These are phyloP conservation scores for Rotaria sp. DNA, from an alignment of 2,888 invertebrate genomes.

Conservation along the genomic window DNA sequence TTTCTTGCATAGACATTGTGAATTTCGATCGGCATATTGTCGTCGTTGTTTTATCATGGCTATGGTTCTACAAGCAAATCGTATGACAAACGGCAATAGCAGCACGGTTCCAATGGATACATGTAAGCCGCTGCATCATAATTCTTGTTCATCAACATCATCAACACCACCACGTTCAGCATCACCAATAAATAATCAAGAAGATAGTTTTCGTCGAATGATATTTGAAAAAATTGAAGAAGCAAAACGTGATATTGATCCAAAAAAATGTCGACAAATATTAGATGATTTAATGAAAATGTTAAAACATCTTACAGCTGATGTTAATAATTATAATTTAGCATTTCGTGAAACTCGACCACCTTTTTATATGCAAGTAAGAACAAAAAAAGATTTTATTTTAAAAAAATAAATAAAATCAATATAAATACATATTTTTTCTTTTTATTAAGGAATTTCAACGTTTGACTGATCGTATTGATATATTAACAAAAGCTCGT, in stretches of 20 bases:
- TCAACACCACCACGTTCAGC: neutral
- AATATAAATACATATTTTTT: too few relatives aligned
- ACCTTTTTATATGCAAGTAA: slow-evolving; percentile 22
- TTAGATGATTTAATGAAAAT: slow-evolving; percentile 6
- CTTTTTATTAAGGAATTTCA: neutral
- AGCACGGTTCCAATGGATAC: neutral
- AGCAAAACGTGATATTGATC: neutral
- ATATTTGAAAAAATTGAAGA: slow-evolving; percentile 12
- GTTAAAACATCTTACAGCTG: neutral
- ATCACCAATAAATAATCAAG: slow-evolving; percentile 2
- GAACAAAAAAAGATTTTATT: neutral
- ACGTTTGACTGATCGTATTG: slow-evolving; percentile 27
- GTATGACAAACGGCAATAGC: neutral
- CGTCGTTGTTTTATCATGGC: neutral
- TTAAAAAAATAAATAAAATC: too few relatives aligned
- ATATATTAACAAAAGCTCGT: slow-evolving; percentile 25
- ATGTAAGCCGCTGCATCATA: neutral
- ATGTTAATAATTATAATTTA: slow-evolving; percentile 22
- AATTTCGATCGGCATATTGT: neutral
- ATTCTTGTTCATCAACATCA: neutral
- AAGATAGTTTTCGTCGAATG: slow-evolving; percentile 18
- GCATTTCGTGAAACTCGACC: slow-evolving; percentile 9
- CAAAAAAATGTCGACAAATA: neutral
- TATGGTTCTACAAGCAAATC: slow-evolving; percentile 15
- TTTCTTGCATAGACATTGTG: neutral